A percentile compares a stretch with the other conserved stretches of the same genome.
Evolutionary conservation across 2,888 invertebrate genomes (phyloP).

Genomic region (Isoperla grammatica): DNA sequence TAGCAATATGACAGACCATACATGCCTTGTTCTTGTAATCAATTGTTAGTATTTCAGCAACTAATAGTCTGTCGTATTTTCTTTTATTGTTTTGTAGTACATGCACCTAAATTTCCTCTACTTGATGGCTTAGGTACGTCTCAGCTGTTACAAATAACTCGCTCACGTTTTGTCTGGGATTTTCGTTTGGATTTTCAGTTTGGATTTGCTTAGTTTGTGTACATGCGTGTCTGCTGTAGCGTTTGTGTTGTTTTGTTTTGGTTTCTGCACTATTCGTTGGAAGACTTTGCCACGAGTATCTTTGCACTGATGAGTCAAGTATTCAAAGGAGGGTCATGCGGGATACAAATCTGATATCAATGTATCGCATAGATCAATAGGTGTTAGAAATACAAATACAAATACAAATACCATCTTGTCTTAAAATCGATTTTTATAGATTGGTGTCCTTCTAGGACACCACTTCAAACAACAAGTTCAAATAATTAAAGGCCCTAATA

Average conservation of each 20-base stretch:
- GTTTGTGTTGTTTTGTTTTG: background rate
- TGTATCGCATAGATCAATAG: too few species aligned
- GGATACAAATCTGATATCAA: too few species aligned
- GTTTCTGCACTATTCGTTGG: background rate
- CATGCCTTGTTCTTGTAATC: background rate
- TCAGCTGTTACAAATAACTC: slow-evolving; percentile 12
- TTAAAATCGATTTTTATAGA: too few species aligned
- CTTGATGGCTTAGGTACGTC: slow-evolving; percentile 57
- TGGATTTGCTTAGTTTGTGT: slow-evolving; percentile 17
- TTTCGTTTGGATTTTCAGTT: slow-evolving; percentile 19
- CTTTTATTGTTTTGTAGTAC: slow-evolving; percentile 44
- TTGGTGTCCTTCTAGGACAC: too few species aligned
- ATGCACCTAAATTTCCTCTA: slow-evolving; percentile 57
- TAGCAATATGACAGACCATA: too few species aligned
- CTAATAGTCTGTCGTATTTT: slow-evolving; percentile 10
- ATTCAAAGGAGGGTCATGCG: too few species aligned
- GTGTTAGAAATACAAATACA: too few species aligned
- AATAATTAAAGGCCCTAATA: too few species aligned
- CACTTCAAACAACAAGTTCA: too few species aligned
- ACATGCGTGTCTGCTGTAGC: background rate
- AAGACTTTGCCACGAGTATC: too few species aligned
- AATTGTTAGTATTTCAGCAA: background rate
- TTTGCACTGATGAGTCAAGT: too few species aligned
- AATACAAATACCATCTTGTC: too few species aligned
- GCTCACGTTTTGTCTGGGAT: slow-evolving; percentile 6